Conservation (phyloP, 2,888 invertebrate species). For the Apodemia mormo region DNA sequence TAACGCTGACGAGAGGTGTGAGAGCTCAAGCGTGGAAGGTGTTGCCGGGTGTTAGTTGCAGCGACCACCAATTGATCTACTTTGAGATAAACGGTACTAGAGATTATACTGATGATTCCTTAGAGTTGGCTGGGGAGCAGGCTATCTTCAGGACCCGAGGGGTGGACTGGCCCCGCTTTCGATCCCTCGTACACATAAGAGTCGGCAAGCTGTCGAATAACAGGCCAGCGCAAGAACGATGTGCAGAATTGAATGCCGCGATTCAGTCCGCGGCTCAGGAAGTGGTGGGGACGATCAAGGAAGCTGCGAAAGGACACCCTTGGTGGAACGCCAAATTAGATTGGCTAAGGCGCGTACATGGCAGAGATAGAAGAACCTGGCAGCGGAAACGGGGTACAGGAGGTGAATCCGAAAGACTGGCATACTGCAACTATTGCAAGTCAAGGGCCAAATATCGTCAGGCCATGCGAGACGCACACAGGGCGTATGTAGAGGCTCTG, state of each 20-base stretch:
- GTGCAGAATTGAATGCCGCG: constrained; percentile 27
- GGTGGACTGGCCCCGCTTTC: no score
- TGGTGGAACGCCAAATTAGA: no score
- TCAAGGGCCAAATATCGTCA: no score
- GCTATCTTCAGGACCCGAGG: constrained; percentile 1
- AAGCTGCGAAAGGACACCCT: constrained; percentile 20
- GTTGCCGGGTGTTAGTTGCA: constrained; percentile 1
- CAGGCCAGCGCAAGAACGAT: background rate
- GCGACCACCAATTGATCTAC: constrained; percentile 10
- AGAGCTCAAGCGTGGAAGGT: constrained; percentile 31
- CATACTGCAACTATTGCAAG: no score
- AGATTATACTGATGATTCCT: no score
- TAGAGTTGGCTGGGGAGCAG: background rate
- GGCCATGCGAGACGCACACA: no score
- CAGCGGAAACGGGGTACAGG: no score
- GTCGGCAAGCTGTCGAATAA: background rate
- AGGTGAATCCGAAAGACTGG: no score
- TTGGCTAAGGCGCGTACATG: no score
- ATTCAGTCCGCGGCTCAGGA: constrained; percentile 32
- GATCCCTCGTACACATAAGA: background rate
- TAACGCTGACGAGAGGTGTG: constrained; percentile 17
- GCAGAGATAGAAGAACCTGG: no score
- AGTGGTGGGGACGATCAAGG: no score
- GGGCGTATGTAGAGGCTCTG: no score
- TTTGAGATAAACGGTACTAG: background rate